phyloP scores from a whole-genome alignment of 2,888 invertebrate species.

The Gymnosoma rotundatum region DNA sequence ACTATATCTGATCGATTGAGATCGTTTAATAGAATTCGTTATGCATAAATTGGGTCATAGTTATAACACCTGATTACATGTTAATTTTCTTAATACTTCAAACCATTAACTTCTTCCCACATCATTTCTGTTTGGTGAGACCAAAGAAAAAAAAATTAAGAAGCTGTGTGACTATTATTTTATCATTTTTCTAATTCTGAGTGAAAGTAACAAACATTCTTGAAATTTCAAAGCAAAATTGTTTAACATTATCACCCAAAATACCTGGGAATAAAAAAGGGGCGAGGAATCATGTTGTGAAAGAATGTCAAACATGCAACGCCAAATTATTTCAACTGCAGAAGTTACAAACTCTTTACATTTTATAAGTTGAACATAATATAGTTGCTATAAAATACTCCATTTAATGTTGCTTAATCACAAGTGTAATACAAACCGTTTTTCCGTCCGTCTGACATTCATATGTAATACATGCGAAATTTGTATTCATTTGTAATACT shows the following conservation, averaged over 20 bases:
- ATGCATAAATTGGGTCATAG: too few relatives aligned
- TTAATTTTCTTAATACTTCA: not conserved
- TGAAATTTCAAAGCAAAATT: not conserved
- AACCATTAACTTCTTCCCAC: not conserved
- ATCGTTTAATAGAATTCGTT: too few relatives aligned
- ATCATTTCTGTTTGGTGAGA: not conserved
- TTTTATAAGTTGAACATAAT: constrained; percentile 18
- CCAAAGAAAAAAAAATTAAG: constrained; percentile 1
- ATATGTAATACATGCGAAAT: constrained; percentile 10
- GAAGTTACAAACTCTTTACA: constrained; percentile 31
- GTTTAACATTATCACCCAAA: not conserved
- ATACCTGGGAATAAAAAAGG: too few relatives aligned
- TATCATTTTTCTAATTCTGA: not conserved
- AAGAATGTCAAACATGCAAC: constrained; percentile 1
- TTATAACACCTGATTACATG: too few relatives aligned
- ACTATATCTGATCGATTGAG: too few relatives aligned
- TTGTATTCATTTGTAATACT: not conserved
- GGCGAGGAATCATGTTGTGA: not conserved
- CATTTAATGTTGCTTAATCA: constrained; percentile 27
- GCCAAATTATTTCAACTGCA: constrained; percentile 1
- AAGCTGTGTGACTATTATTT: not conserved
- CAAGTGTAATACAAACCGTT: constrained; percentile 38
- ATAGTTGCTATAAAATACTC: constrained; percentile 11
- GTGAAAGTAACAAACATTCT: not conserved
- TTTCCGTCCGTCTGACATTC: constrained; percentile 19